Evolutionary conservation across 2,797 vertebrate species (phyloP).

Genomic region (Diglossa cyanea): DNA sequence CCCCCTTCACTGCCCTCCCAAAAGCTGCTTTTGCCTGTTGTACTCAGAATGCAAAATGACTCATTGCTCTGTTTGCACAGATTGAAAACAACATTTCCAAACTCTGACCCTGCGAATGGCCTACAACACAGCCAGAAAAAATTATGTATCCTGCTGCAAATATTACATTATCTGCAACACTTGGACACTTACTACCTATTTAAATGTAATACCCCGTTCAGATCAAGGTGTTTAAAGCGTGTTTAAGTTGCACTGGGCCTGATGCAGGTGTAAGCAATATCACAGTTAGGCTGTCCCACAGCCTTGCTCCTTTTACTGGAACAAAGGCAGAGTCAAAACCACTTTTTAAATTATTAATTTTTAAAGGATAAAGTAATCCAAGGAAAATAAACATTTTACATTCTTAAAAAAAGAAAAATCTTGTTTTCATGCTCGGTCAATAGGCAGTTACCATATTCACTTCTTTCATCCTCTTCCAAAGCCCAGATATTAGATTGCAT

Average conservation of each 20-base stretch:
- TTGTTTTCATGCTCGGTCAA: not conserved
- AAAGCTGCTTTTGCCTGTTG: not conserved
- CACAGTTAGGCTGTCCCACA: not conserved
- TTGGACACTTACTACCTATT: not conserved
- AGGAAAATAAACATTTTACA: not conserved
- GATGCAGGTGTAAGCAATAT: not conserved
- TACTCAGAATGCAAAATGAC: not conserved
- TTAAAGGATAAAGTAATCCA: not conserved
- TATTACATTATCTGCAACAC: not conserved
- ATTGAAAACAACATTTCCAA: not conserved
- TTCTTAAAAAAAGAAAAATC: not conserved
- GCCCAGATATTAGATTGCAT: not conserved
- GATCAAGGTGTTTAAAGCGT: not conserved
- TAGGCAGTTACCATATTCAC: not conserved
- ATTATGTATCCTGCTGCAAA: not conserved
- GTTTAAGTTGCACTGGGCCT: not conserved
- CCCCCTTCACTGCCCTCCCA: not conserved
- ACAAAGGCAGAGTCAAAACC: not conserved
- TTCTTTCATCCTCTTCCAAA: not conserved
- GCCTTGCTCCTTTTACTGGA: not conserved
- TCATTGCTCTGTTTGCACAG: not conserved
- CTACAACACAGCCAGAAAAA: not conserved
- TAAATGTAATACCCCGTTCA: not conserved
- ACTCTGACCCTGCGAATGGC: not conserved
- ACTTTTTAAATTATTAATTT: not conserved